Evolutionary conservation across 2,113 vertebrate species (phyloP).

Genomic region (Scopus umbretta): DNA sequence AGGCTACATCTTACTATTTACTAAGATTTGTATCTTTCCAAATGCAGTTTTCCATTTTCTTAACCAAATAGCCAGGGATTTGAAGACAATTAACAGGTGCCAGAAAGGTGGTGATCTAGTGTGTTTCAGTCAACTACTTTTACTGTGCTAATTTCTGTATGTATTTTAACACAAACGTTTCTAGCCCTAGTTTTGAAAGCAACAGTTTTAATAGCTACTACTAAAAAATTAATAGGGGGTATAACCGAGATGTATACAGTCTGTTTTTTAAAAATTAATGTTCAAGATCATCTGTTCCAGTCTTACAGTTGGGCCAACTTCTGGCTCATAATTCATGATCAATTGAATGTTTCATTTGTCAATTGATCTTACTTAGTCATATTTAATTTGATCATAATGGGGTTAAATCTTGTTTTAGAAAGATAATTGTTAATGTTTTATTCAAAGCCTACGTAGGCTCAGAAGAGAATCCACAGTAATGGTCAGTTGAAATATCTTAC

Average conservation of each 20-base stretch:
- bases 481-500: conserved; percentile 88
- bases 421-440: conserved; percentile 76
- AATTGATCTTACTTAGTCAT: conserved; percentile 57
- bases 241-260: background rate
- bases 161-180: background rate
- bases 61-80: background rate
- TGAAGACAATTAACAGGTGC: background rate
- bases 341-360: conserved; percentile 65
- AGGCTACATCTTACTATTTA: background rate
- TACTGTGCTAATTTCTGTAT: conserved; percentile 24
- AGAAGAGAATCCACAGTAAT: conserved; percentile 86
- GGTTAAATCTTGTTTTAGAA: conserved; percentile 71
- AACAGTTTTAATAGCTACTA: background rate
- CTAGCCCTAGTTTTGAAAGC: background rate
- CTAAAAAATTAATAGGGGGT: background rate
- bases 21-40: background rate
- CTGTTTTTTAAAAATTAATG: background rate
- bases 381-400: conserved; percentile 67
- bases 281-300: conserved; percentile 24
- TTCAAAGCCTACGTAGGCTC: conserved; percentile 92
- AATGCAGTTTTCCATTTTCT: background rate
- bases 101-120: background rate
- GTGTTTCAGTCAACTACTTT: conserved; percentile 18
- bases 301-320: conserved; percentile 30
- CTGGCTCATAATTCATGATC: conserved; percentile 52